These are phyloP conservation scores for Hydractinia symbiolongicarpus DNA, from an alignment of 30 jellyfish, hydroid and myxozoan genomes.

Conservation along the genomic window DNA sequence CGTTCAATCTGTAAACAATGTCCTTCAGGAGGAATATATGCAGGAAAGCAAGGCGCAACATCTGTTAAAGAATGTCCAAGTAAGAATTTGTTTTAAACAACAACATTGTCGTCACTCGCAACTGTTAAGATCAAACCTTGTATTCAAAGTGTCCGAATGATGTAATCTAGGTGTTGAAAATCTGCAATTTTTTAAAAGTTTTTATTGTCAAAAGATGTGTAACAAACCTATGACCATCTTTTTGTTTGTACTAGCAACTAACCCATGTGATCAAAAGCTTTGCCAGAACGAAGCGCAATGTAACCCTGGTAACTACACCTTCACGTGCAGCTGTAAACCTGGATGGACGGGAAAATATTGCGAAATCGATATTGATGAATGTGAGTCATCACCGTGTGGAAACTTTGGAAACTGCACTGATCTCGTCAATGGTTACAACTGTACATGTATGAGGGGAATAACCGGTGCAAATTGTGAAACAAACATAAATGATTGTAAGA, in stretches of 20 bases:
- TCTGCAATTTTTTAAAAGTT: too few relatives aligned
- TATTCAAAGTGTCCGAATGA: too few relatives aligned
- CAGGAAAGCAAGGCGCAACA: slow-evolving; percentile 79
- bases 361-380: slow-evolving; percentile 71
- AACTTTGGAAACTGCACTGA: slow-evolving; percentile 51
- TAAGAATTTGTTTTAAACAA: slow-evolving; percentile 15
- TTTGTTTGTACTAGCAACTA: slow-evolving; percentile 28
- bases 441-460: slow-evolving; percentile 55
- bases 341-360: slow-evolving; percentile 89
- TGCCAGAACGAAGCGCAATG: slow-evolving; percentile 87
- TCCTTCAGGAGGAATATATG: slow-evolving; percentile 72
- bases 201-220: too few relatives aligned
- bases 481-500: slow-evolving; percentile 63
- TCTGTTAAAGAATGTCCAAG: slow-evolving; percentile 80
- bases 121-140: too few relatives aligned
- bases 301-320: slow-evolving; percentile 50
- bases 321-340: slow-evolving; percentile 60
- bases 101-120: too few relatives aligned
- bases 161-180: too few relatives aligned
- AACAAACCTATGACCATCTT: too few relatives aligned
- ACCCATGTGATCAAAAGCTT: slow-evolving; percentile 65
- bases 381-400: slow-evolving; percentile 64
- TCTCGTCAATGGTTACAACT: slow-evolving; percentile 41
- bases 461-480: slow-evolving; percentile 49
- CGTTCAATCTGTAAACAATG: slow-evolving; percentile 81